Base-by-base conservation (phyloP, 1,140 invertebrate genomes). In the Pomacea maculata region DNA sequence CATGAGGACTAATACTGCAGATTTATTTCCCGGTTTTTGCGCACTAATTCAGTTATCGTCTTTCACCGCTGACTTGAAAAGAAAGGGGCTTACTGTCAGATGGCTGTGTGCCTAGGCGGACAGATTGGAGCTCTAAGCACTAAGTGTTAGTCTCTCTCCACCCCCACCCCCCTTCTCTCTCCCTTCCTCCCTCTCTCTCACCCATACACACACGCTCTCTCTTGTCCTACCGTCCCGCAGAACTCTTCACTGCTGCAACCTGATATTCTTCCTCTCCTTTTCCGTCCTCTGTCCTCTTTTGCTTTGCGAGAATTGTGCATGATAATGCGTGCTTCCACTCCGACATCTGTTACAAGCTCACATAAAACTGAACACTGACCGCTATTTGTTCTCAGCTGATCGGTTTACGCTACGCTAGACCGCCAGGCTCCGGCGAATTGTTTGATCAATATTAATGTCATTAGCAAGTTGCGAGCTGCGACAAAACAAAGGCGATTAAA, bases 401-500 rank as follows among this genome's bases (percentile, higher is more conserved):
- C 77, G 68, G 17, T 78, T 78, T 71, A 78, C 77, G 45, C 45
- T 55, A 67, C 77, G 19, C 67, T 65, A 70, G 29, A 57, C 65
- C 52, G 65, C 67, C 57, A 65, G 65, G 63, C 77, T 65, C 67
- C 57, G 77, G 63, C 55, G 65, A 71, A 78, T 70, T 78, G 77
- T 78, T 71, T 78, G 57, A 78, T 78, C 77, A 71, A 78, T 78
- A 78, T 54, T 78, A 78, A 78, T 78, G 77, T 78, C 77, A 78
- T 78, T 78, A 78, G 45, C 77, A 77, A 67, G 63, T 71, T 55
- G 67, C 19, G 14, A 65, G 77, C 65, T 57, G 65, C 77, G 14
- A 55, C 45, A 78, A 78, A 78, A 70, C 65, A 78, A 78, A 71
- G 65, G 67, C 77, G 67, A 71, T 78, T 57, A 71, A 77, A 77